A percentile compares a stretch with the other conserved stretches of the same genome.
Conservation (phyloP, 2,888 invertebrate species). For the Eupeodes latifasciatus region DNA sequence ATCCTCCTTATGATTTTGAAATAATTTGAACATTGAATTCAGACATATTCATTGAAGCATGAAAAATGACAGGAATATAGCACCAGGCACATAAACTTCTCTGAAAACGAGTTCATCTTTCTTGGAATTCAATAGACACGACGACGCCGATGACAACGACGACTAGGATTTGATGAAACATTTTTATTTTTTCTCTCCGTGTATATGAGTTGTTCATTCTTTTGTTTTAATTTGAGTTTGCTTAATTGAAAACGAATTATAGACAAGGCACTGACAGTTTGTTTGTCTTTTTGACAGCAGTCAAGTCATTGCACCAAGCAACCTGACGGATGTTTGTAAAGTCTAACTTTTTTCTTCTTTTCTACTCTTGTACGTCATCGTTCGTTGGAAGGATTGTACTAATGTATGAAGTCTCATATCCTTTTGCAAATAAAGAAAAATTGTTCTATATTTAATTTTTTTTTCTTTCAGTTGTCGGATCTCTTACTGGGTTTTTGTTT, state of each 20-base stretch:
- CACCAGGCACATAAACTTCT: too few species aligned
- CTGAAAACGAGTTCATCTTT: too few species aligned
- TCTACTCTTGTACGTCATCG: background rate
- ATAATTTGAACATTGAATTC: too few species aligned
- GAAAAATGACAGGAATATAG: too few species aligned
- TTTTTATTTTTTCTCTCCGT: constrained; percentile 16
- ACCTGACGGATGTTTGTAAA: constrained; percentile 36
- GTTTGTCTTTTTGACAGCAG: constrained; percentile 56
- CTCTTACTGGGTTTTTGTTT: constrained; percentile 10
- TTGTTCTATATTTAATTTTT: background rate
- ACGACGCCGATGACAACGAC: too few species aligned
- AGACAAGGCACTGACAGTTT: constrained; percentile 42
- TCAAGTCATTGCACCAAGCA: constrained; percentile 50
- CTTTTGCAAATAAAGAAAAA: constrained; percentile 23
- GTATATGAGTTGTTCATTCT: background rate
- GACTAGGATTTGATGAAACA: background rate
- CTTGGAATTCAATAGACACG: background rate
- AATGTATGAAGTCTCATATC: constrained; percentile 4
- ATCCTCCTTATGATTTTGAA: too few species aligned
- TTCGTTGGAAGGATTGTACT: too few species aligned
- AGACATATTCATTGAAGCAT: too few species aligned
- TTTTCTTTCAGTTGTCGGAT: background rate
- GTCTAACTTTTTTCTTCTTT: background rate
- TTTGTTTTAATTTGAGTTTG: constrained; percentile 43
- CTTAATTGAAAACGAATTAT: constrained; percentile 72